Conservation (phyloP, 2,113 vertebrate genomes). For the Brienomyrus brachyistius region DNA sequence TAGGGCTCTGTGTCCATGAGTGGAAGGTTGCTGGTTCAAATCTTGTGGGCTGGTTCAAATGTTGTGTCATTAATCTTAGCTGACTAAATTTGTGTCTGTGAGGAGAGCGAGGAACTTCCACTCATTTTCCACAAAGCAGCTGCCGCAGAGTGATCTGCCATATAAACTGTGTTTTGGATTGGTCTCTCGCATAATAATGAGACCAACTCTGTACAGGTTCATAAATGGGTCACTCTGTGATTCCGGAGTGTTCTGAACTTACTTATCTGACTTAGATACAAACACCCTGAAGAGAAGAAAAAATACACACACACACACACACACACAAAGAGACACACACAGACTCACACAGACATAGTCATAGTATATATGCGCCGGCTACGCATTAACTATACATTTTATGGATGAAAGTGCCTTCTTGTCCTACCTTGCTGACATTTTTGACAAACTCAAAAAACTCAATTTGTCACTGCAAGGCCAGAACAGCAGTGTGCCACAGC, state of each 20-base stretch:
- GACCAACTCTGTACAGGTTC: not conserved
- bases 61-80: not conserved
- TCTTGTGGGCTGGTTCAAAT: not conserved
- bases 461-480: not conserved
- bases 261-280: not conserved
- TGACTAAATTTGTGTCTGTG: not conserved
- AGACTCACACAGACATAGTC: not conserved
- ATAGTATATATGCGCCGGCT: not conserved
- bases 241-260: not conserved
- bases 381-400: not conserved
- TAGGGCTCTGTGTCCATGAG: not conserved
- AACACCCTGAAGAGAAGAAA: not conserved
- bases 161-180: not conserved
- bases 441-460: conserved; percentile 14
- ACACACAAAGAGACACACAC: not conserved
- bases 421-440: conserved; percentile 16
- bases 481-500: not conserved
- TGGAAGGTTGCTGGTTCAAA: not conserved
- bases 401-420: not conserved
- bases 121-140: not conserved
- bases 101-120: not conserved
- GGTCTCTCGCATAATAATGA: not conserved
- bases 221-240: not conserved
- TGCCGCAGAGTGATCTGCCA: not conserved
- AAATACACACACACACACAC: not conserved